Conservation (phyloP, 2,888 invertebrate species). For the Parnassius glacialis region DNA sequence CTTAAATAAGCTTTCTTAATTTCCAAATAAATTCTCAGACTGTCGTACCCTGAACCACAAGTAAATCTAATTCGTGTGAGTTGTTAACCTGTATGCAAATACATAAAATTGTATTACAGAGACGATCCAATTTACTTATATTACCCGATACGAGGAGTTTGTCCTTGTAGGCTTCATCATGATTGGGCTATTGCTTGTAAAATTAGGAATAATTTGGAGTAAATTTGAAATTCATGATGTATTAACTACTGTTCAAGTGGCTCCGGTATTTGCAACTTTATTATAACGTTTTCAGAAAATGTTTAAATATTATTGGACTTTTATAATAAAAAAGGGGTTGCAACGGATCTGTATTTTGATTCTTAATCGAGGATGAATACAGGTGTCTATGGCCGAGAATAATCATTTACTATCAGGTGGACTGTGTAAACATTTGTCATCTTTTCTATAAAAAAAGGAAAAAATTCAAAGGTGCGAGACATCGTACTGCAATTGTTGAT, state of each 20-base stretch:
- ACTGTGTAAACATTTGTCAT: no score
- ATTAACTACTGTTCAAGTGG: neutral
- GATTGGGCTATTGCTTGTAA: conserved; percentile 7
- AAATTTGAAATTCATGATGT: conserved; percentile 5
- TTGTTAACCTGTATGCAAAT: neutral
- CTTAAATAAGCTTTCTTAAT: no score
- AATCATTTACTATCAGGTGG: no score
- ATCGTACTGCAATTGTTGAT: no score
- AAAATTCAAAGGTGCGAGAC: no score
- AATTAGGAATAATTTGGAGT: conserved; percentile 9
- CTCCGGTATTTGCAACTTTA: neutral
- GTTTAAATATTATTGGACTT: no score
- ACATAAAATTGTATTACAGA: conserved; percentile 9
- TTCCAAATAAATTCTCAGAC: no score
- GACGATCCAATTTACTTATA: conserved; percentile 17
- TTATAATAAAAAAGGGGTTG: no score
- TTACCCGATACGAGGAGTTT: neutral
- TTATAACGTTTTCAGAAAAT: neutral
- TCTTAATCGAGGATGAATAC: no score
- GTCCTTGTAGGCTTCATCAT: conserved; percentile 10
- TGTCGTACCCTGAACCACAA: conserved; percentile 1
- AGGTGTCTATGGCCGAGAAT: no score
- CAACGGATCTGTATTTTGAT: no score
- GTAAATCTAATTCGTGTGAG: conserved; percentile 8
- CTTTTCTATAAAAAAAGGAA: no score